Evolutionary conservation across 2,888 invertebrate species (phyloP).

Genomic region (Nowickia ferox): DNA sequence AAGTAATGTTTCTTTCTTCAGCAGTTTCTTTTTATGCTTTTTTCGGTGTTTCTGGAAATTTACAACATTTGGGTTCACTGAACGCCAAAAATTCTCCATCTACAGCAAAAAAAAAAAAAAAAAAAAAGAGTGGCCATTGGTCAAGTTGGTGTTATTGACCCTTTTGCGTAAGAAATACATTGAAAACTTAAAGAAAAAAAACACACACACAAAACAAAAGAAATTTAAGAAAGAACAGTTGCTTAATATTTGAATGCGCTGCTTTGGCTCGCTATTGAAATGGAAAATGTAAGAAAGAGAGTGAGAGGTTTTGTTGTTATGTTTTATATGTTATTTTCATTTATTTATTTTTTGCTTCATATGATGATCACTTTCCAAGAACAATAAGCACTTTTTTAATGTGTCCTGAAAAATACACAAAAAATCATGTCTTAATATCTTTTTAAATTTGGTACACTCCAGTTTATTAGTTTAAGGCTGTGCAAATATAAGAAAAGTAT

Average conservation of each 20-base stretch:
- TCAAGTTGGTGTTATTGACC: slow-evolving; percentile 73
- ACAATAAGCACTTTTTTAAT: slow-evolving; percentile 57
- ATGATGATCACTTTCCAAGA: slow-evolving; percentile 62
- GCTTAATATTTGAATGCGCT: slow-evolving; percentile 64
- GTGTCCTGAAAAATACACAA: slow-evolving; percentile 34
- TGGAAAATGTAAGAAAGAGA: slow-evolving; percentile 70
- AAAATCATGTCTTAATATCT: background rate
- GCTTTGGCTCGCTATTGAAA: slow-evolving; percentile 53
- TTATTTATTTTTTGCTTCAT: slow-evolving; percentile 35
- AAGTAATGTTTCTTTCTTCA: slow-evolving; percentile 53
- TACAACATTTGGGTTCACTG: slow-evolving; percentile 70
- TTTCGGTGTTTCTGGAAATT: slow-evolving; percentile 50
- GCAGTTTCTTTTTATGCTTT: slow-evolving; percentile 15
- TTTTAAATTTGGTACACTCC: slow-evolving; percentile 4
- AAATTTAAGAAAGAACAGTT: slow-evolving; percentile 64
- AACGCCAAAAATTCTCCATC: slow-evolving; percentile 71
- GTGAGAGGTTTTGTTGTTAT: slow-evolving; percentile 49
- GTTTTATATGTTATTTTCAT: background rate
- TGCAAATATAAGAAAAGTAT: background rate
- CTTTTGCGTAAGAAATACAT: slow-evolving; percentile 64
- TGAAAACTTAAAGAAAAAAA: slow-evolving; percentile 39
- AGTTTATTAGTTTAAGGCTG: slow-evolving; percentile 6
- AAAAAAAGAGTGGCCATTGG: slow-evolving; percentile 59
- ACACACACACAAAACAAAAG: slow-evolving; percentile 25
- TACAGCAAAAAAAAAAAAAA: slow-evolving; percentile 38